These are phyloP conservation scores for Geopemphigus sp. DNA, from an alignment of 1,140 invertebrate genomes.

Conservation along the genomic window DNA sequence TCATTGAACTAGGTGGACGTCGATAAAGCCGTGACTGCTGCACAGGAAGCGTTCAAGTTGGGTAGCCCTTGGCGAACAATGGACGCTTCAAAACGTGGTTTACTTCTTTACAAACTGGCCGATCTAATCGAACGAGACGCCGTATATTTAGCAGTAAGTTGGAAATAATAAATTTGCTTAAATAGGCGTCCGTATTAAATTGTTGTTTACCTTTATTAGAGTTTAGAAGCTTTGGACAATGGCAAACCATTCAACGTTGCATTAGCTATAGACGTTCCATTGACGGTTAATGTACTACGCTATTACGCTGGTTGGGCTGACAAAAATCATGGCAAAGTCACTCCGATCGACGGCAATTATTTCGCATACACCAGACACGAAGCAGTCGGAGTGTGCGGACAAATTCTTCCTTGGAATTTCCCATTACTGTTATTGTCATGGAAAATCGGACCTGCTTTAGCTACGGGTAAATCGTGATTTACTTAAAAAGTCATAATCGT, in stretches of 20 bases:
- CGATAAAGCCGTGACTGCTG: conserved; percentile 83
- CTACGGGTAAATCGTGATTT: conserved; percentile 64
- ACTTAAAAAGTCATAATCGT: background rate
- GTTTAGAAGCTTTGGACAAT: conserved; percentile 91
- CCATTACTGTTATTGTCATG: conserved; percentile 92
- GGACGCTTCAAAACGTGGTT: conserved; percentile 83
- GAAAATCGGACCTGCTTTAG: conserved; percentile 92
- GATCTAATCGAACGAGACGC: conserved; percentile 79
- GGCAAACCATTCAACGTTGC: conserved; percentile 85
- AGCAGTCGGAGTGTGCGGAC: conserved; percentile 94
- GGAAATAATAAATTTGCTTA: background rate
- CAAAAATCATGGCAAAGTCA: conserved; percentile 85
- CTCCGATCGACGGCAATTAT: conserved; percentile 85
- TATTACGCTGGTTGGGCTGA: conserved; percentile 91
- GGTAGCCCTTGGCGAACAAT: conserved; percentile 84
- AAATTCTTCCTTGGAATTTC: conserved; percentile 99
- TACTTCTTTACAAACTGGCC: conserved; percentile 76
- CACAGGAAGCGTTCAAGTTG: conserved; percentile 73
- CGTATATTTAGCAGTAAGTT: conserved; percentile 73
- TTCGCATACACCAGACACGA: conserved; percentile 91
- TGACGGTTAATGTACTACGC: conserved; percentile 66
- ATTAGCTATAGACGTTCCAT: conserved; percentile 70
- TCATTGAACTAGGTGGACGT: conserved; percentile 65
- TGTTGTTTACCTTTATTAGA: conserved; percentile 61
- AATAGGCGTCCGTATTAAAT: background rate